A percentile compares a stretch with the other conserved stretches of the same genome.
Evolutionary conservation across 2,888 invertebrate genomes (phyloP).

Genomic region (Agrochola litura): DNA sequence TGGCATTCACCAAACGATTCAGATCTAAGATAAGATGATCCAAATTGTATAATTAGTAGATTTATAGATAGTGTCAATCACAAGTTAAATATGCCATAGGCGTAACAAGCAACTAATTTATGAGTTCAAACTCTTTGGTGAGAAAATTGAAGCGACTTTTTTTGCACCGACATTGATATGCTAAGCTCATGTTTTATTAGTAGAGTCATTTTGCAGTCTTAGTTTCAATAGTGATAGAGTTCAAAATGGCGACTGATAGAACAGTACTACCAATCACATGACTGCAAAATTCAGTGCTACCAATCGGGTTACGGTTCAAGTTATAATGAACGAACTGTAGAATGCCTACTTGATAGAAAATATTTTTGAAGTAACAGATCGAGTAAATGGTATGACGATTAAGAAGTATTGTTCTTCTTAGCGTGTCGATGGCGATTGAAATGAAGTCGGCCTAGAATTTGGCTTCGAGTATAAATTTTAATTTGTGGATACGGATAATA

Average conservation of each 20-base stretch:
- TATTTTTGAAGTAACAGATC: not conserved
- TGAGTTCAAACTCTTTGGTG: constrained; percentile 23
- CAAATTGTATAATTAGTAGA: constrained; percentile 25
- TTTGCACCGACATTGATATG: constrained; percentile 10
- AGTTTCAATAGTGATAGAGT: no score
- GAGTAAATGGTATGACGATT: not conserved
- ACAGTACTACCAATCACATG: no score
- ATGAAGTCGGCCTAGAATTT: no score
- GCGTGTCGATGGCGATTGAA: no score
- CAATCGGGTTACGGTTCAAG: no score
- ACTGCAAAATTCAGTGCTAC: no score
- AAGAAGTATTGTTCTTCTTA: not conserved
- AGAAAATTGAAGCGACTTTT: not conserved
- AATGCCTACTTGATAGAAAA: not conserved
- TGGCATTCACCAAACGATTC: not conserved
- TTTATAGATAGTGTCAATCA: constrained; percentile 38
- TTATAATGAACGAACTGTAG: no score
- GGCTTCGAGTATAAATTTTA: not conserved
- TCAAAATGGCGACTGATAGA: no score
- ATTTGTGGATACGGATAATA: not conserved
- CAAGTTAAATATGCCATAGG: constrained; percentile 5
- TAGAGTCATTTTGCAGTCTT: no score
- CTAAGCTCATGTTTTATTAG: not conserved
- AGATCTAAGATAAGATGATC: constrained; percentile 3
- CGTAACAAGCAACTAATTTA: constrained; percentile 24